Base-by-base conservation (phyloP, 2,113 vertebrate genomes). In the Oceanites oceanicus region DNA sequence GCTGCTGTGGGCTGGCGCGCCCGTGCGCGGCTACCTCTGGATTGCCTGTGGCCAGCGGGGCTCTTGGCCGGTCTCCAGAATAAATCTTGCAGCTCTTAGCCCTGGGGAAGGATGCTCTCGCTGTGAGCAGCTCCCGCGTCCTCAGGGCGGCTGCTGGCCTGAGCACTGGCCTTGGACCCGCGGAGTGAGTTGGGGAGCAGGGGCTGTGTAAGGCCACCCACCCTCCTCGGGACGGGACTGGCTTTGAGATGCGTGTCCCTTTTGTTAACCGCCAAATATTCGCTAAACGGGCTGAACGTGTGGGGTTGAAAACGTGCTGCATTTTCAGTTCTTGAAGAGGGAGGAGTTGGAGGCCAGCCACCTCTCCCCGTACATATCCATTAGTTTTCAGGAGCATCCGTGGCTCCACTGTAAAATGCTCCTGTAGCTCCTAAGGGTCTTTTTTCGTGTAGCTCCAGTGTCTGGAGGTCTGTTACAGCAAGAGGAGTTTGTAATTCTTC, bases 131-230 rank as follows among this genome's bases (percentile, higher is more conserved):
- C 2, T 3, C 23, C 30, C 42, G 29, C 14, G 2, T 61, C 30
- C 50, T 26, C 55, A 10, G 40, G 27, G 21, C 52, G 67, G 26
- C 42, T 45, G 26, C 36, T 36, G 50, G 14, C 25, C 15, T 8
- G 22, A 70, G 16, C 11, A 15, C 49, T 49, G 65, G 7, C n/a
- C 87, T 52, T 66, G 42, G 13, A 38, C 7, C 9, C 1, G 0
- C 8, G 17, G 25, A 30, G 13, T 9, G 29, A 50, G 10, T 2
- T 18, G 42, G 68, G 44, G 30, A 62, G 20, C 5, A 7, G 5
- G 15, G 11, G 4, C 10, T 11, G 1, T 11, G 34, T 0, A 0
- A 32, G 13, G 47, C 13, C 15, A 14, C 20, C 15, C 2, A 0
- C 4, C 7, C 15, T 73, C 42, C 36, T 19, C 27, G 21, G 27